Percentiles rank a stretch among this genome's conserved stretches.
These are phyloP conservation scores for Alcedo quadribrachys DNA, from an alignment of 2,797 vertebrate species.

Conservation along the genomic window DNA sequence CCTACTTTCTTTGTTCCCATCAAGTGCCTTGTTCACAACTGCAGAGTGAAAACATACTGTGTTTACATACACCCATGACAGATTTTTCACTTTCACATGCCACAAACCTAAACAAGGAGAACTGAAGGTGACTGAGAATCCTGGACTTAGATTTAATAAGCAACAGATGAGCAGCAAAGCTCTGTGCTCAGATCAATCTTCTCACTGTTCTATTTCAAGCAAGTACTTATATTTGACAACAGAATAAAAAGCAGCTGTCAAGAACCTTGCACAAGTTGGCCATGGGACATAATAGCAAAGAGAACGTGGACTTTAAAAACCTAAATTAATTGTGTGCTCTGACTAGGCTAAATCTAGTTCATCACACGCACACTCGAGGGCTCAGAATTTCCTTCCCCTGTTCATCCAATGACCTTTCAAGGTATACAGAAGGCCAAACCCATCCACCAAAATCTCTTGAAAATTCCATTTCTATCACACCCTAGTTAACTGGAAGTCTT, in stretches of 20 bases:
- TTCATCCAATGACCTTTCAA: neutral
- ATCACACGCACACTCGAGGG: neutral
- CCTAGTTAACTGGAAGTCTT: neutral
- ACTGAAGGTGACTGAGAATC: neutral
- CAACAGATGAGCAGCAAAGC: conserved; percentile 7
- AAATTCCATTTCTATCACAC: neutral
- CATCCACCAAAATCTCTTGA: neutral
- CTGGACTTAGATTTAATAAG: neutral
- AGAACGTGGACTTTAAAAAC: neutral
- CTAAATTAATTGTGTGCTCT: neutral
- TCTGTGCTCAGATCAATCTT: neutral
- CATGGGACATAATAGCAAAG: neutral
- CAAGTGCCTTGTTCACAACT: neutral
- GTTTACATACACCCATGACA: neutral
- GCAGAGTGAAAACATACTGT: neutral
- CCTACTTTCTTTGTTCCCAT: neutral
- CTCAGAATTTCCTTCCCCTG: neutral
- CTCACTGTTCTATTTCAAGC: neutral
- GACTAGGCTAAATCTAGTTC: neutral
- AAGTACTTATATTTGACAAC: neutral
- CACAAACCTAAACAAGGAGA: conserved; percentile 28
- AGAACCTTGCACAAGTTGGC: neutral
- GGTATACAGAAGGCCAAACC: neutral
- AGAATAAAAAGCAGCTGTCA: conserved; percentile 8
- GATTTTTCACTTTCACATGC: neutral